These are phyloP conservation scores for Pammene aurita DNA, from an alignment of 2,888 invertebrate genomes.

Conservation along the genomic window DNA sequence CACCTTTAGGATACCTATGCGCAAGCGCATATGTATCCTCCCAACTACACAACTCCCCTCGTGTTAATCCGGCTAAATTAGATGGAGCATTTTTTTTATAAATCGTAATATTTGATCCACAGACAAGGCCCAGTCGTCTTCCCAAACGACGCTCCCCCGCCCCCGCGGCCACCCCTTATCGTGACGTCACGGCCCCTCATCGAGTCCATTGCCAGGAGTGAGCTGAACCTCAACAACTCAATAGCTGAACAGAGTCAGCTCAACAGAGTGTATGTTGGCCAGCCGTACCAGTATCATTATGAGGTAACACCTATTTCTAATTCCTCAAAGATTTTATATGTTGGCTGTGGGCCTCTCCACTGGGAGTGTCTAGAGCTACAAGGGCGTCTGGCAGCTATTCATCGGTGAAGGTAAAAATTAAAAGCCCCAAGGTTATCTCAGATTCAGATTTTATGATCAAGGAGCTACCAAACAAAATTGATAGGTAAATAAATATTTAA, in stretches of 20 bases:
- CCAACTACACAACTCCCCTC: no score
- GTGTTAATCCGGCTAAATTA: no score
- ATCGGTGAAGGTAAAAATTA: no score
- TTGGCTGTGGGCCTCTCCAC: not conserved
- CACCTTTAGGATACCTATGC: no score
- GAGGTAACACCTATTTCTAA: slow-evolving; percentile 55
- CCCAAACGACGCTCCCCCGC: slow-evolving; percentile 69
- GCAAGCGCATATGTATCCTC: no score
- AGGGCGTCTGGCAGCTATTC: no score
- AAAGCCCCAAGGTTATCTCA: no score
- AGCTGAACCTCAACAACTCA: slow-evolving; percentile 62
- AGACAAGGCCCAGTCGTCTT: slow-evolving; percentile 78
- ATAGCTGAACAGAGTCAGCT: slow-evolving; percentile 54
- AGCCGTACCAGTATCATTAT: slow-evolving; percentile 59
- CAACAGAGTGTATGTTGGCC: slow-evolving; percentile 50
- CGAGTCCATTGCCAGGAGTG: slow-evolving; percentile 71
- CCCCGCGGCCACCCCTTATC: slow-evolving; percentile 68
- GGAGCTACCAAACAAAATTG: no score
- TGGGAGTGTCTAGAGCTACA: no score
- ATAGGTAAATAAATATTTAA: no score
- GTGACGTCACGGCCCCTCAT: slow-evolving; percentile 72
- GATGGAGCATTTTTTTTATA: no score
- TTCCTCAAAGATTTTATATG: not conserved
- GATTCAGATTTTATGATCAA: no score
- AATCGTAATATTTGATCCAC: slow-evolving; percentile 42